Percentiles rank a stretch among this genome's conserved stretches.
phyloP scores from a whole-genome alignment of 2,797 vertebrate genomes.

The Cyclopterus lumpus region DNA sequence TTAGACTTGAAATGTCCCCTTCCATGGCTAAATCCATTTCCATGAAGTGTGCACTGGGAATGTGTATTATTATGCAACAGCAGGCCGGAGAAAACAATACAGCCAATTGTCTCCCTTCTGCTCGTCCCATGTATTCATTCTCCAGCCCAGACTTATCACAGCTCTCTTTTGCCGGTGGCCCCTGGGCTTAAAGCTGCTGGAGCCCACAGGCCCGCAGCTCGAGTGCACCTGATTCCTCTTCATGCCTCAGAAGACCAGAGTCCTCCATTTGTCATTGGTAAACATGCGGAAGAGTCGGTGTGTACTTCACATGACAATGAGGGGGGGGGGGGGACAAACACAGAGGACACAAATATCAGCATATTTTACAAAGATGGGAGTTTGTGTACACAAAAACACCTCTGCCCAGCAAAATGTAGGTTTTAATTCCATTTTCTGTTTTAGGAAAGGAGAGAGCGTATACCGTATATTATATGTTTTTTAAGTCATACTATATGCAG shows the following conservation, averaged over 20 bases:
- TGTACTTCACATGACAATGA: constrained; percentile 51
- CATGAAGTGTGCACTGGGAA: constrained; percentile 65
- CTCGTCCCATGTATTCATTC: constrained; percentile 75
- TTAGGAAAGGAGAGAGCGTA: no score
- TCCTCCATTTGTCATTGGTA: constrained; percentile 84
- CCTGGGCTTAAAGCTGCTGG: constrained; percentile 72
- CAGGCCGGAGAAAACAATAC: constrained; percentile 74
- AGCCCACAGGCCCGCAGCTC: constrained; percentile 66
- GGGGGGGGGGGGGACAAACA: constrained; percentile 41
- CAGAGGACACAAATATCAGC: constrained; percentile 74
- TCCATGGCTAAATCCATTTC: constrained; percentile 69
- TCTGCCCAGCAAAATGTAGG: neutral
- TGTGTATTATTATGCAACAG: constrained; percentile 72
- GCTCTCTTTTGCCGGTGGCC: constrained; percentile 71
- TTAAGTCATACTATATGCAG: neutral
- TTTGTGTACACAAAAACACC: neutral
- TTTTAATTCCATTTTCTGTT: neutral
- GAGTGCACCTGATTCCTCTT: constrained; percentile 76
- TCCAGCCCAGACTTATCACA: constrained; percentile 70
- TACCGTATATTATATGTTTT: neutral
- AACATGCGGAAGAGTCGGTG: constrained; percentile 71
- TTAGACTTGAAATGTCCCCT: constrained; percentile 61
- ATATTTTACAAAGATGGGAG: constrained; percentile 64
- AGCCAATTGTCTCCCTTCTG: constrained; percentile 57
- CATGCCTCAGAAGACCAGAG: constrained; percentile 74